Conservation (phyloP, 1,140 invertebrate species). For the Rhopalosiphum maidis region DNA sequence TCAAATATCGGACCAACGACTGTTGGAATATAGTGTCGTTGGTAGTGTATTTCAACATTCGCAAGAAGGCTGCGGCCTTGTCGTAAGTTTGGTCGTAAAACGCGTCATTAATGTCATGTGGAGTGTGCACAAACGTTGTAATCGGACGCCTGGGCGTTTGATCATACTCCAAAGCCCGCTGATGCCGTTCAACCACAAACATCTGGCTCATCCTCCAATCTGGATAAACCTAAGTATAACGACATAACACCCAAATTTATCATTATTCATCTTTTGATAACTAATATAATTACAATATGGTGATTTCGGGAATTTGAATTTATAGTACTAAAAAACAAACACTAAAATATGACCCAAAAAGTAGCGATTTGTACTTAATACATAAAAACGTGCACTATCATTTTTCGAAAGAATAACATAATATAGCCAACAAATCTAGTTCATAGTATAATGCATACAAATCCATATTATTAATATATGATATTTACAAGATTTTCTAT, state of each 20-base stretch:
- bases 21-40: slow-evolving; percentile 12
- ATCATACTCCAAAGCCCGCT: slow-evolving; percentile 83
- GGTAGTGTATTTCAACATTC: neutral
- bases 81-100: neutral
- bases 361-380: neutral
- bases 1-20: neutral
- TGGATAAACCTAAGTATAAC: slow-evolving; percentile 76
- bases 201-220: slow-evolving; percentile 89
- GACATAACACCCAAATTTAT: neutral
- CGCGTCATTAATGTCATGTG: neutral
- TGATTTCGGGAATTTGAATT: neutral
- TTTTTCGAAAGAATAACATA: neutral
- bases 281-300: neutral
- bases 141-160: neutral
- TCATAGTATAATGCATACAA: neutral
- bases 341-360: neutral
- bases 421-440: neutral
- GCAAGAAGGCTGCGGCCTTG: neutral
- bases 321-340: neutral
- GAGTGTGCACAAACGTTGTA: neutral
- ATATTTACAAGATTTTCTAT: too few species aligned
- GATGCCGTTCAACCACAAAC: slow-evolving; percentile 79
- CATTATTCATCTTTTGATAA: neutral
- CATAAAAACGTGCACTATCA: neutral
- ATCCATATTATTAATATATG: too few species aligned